Conservation (phyloP, 1,140 invertebrate genomes). For the Trichoplusia ni region DNA sequence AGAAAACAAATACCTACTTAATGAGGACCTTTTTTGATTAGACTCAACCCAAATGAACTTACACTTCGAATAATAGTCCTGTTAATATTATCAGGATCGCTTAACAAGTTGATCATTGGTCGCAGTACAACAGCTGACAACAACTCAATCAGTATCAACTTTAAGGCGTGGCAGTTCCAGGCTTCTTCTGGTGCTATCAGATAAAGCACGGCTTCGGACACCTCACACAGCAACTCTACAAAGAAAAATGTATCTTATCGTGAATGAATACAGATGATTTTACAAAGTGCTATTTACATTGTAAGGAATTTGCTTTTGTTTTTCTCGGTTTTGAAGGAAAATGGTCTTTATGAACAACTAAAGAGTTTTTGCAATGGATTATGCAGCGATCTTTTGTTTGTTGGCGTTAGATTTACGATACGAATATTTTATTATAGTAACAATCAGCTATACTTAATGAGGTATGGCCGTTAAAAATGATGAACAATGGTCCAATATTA, state of each 20-base stretch:
- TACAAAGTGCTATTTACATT: too few relatives aligned
- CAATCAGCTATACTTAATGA: too few relatives aligned
- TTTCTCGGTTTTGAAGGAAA: too few relatives aligned
- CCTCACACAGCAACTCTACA: conserved; percentile 91
- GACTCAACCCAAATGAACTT: conserved; percentile 68
- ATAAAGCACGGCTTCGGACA: conserved; percentile 93
- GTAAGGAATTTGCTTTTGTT: too few relatives aligned
- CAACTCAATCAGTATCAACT: conserved; percentile 89
- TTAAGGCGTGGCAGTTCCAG: conserved; percentile 91
- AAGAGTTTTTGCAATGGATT: too few relatives aligned
- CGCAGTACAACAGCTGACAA: conserved; percentile 88
- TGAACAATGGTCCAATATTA: too few relatives aligned
- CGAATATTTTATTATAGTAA: too few relatives aligned
- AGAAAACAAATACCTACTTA: not conserved
- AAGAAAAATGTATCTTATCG: conserved; percentile 68
- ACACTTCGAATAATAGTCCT: conserved; percentile 95
- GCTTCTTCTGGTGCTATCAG: conserved; percentile 92
- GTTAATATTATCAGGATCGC: conserved; percentile 97
- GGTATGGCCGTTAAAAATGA: too few relatives aligned
- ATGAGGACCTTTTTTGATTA: not conserved
- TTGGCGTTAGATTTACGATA: too few relatives aligned
- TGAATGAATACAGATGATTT: too few relatives aligned
- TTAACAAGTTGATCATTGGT: conserved; percentile 90
- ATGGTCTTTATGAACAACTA: too few relatives aligned
- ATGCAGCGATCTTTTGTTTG: too few relatives aligned